Base-by-base conservation (phyloP, 2,888 invertebrate species). In the Nomada ferruginata region DNA sequence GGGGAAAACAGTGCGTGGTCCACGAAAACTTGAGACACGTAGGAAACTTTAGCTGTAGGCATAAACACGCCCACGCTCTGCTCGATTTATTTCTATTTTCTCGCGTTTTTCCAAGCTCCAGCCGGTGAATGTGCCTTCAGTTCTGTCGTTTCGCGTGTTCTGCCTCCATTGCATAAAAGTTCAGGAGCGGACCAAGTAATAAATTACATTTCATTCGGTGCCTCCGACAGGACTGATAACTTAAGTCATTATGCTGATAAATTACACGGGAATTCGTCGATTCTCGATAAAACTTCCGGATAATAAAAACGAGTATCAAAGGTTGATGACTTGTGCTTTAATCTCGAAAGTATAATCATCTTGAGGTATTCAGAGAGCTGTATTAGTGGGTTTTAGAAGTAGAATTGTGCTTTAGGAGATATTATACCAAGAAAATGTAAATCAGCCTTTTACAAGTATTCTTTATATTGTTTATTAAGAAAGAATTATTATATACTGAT, bases 161-260 rank as follows among this genome's bases (percentile, higher is more conserved):
- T 60, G 53, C n/a, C n/a, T 55, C n/a, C 53, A 15, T 36, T 55
- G 53, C 66, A 50, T 47, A 55, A 77, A 66, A 73, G 23, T 73
- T 77, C 55, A 0, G 59, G 1, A 18, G 53, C 50, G 9, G 57
- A 9, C 15, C 47, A 7, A 3, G n/a, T 68, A 74, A 50, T 66
- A 61, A 61, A 77, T 61, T 55, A 11, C 29, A 18, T 26, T 59
- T 52, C 52, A 2, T 2, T 11, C 23, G 50, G 7, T 10, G 9
- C 20, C 20, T 47, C 53, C 18, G 23, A 36, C 9, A 7, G 11
- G 23, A 61, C 65, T 47, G 66, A 47, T 26, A 55, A 76, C 53
- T 74, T 66, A 13, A 52, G 50, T 18, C 69, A 36, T 63, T 76
- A 75, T 18, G 44, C 10, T 52, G 53, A 69, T 69, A 61, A 76